Conservation (phyloP, 2,888 invertebrate genomes). For the Eupeodes luniger region DNA sequence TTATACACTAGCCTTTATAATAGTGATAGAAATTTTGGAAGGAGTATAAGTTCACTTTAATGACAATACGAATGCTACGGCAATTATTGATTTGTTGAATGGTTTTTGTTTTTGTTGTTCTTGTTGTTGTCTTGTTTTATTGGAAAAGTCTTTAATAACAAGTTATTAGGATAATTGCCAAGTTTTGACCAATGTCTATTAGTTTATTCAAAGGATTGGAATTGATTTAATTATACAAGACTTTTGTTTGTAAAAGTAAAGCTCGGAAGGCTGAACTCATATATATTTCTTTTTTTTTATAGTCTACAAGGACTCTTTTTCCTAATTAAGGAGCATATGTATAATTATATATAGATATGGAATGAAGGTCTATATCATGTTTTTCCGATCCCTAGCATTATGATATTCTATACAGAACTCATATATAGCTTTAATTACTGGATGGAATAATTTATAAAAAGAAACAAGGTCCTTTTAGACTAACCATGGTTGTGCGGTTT, state of each 20-base stretch:
- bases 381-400: not conserved
- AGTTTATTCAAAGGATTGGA: slow-evolving; percentile 43
- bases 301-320: not conserved
- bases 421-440: slow-evolving; percentile 16
- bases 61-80: slow-evolving; percentile 13
- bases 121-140: not conserved
- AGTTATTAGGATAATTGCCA: slow-evolving; percentile 48
- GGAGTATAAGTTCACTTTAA: slow-evolving; percentile 48
- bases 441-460: slow-evolving; percentile 20
- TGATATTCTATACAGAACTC: not conserved
- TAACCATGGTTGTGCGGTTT: not conserved
- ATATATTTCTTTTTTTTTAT: not conserved
- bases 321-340: slow-evolving; percentile 1
- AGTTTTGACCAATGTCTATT: slow-evolving; percentile 28
- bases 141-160: slow-evolving; percentile 39
- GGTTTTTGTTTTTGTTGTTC: not conserved
- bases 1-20: too few relatives aligned
- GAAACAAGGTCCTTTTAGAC: slow-evolving; percentile 2
- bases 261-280: not conserved
- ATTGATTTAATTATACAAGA: slow-evolving; percentile 54
- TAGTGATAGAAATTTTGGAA: slow-evolving; percentile 21
- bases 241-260: not conserved
- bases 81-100: slow-evolving; percentile 29
- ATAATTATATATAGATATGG: not conserved
- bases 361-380: not conserved